Evolutionary conservation across 2,797 vertebrate species (phyloP), one percentile per base, ranked within the genome.

Genomic region (Rhodeus uyekii): DNA sequence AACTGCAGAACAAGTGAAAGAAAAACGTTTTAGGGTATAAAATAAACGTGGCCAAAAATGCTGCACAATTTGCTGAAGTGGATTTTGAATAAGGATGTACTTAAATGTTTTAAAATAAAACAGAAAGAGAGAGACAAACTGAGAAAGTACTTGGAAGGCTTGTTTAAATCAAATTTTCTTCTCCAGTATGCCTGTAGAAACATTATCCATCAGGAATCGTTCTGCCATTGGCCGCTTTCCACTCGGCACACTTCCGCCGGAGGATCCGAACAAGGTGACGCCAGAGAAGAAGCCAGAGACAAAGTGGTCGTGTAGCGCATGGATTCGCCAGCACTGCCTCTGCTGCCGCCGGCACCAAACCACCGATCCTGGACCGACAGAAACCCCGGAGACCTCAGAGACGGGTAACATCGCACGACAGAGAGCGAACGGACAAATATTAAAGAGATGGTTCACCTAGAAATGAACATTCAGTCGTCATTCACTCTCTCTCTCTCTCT

Each of bases 141-240:
- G 8, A 36, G 32, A 44, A 9, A 29, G 0, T 46, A 3, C 13
- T 71, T 22, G 8, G 5, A n/a, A 10, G 24, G 29, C 22, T 22
- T 72, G 29, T 53, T 19, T 72, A 2, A 14, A 50, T n/a, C 29
- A 50, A 50, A 50, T 50, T 12, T 29, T 22, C 0, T 71, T 50
- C 5, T 60, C n/a, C 86, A 84, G 80, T 4, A 84, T 83, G 85
- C 88, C 92, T 74, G 86, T 65, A 7, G 90, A 87, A 78, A 83
- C 34, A 0, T 63, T 8, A 4, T 88, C 91, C 1, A 19, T 86
- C 78, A 85, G 92, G 84, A 58, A 89, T 85, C 86, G 80, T 24
- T 87, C 90, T 48, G 80, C 86, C 5, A 82, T 93, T 22, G 94
- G 94, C 10, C 91, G 94, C 14, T 95, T 93, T 80, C 92, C 93